These are phyloP conservation scores for Halocynthia roretzi DNA, from an alignment of 23 tunicate species.

Conservation along the genomic window DNA sequence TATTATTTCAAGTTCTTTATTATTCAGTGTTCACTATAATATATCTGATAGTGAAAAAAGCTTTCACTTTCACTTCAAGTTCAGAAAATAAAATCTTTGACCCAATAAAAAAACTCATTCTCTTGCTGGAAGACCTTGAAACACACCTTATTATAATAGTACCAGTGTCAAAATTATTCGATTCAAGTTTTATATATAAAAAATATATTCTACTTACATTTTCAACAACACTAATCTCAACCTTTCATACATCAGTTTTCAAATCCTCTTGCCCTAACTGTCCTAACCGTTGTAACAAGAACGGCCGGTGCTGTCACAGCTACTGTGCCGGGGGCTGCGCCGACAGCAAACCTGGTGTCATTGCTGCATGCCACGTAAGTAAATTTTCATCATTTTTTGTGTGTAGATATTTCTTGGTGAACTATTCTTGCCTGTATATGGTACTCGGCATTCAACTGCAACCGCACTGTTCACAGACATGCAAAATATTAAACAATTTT, in stretches of 20 bases:
- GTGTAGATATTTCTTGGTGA: background rate
- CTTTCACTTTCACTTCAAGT: too few relatives aligned
- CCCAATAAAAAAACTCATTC: too few relatives aligned
- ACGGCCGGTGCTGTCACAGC: slow-evolving; percentile 33
- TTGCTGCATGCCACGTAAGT: slow-evolving; percentile 2
- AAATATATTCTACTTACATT: background rate
- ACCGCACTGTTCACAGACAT: slow-evolving; percentile 30
- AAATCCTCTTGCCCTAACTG: slow-evolving; percentile 13
- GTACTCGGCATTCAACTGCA: background rate
- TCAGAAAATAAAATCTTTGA: too few relatives aligned
- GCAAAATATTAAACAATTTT: slow-evolving; percentile 42
- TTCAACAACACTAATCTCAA: slow-evolving; percentile 3
- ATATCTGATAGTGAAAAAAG: too few relatives aligned
- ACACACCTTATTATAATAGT: too few relatives aligned
- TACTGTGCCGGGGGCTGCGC: slow-evolving; percentile 71
- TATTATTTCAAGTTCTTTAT: too few relatives aligned
- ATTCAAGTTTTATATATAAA: too few relatives aligned
- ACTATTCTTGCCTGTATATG: background rate
- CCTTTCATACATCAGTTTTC: slow-evolving; percentile 8
- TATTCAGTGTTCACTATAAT: too few relatives aligned
- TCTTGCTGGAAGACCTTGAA: too few relatives aligned
- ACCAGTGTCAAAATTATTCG: too few relatives aligned
- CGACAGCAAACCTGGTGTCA: background rate
- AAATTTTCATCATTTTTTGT: background rate
- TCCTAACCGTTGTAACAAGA: slow-evolving; percentile 18